Conservation (phyloP, 2,113 vertebrate genomes). For the Oryzias melastigma region DNA sequence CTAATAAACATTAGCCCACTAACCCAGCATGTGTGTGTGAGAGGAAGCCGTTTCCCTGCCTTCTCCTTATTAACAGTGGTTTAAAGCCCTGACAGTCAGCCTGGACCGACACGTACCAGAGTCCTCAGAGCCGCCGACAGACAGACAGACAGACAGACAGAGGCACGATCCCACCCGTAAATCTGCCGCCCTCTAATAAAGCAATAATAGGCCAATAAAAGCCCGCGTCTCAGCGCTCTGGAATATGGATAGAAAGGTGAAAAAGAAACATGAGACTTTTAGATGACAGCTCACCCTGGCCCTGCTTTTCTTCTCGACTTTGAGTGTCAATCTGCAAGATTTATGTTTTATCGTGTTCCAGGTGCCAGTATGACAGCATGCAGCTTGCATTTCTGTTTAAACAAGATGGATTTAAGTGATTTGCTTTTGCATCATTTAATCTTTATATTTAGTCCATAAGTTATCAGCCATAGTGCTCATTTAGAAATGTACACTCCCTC, state of each 20-base stretch:
- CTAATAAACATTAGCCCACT: slow-evolving; percentile 56
- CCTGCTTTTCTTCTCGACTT: slow-evolving; percentile 15
- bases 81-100: slow-evolving; percentile 46
- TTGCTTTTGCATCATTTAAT: slow-evolving; percentile 2
- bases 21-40: slow-evolving; percentile 34
- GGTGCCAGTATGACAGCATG: background rate
- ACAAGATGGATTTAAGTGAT: slow-evolving; percentile 27
- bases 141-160: too few species aligned
- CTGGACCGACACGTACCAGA: slow-evolving; percentile 40
- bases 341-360: slow-evolving; percentile 18
- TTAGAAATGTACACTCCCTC: too few species aligned
- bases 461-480: background rate
- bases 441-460: slow-evolving; percentile 18
- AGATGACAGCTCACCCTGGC: slow-evolving; percentile 35
- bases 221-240: slow-evolving; percentile 52
- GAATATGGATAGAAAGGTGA: slow-evolving; percentile 60
- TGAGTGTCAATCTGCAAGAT: slow-evolving; percentile 36
- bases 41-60: slow-evolving; percentile 3
- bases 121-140: slow-evolving; percentile 41
- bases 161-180: slow-evolving; percentile 51
- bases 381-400: slow-evolving; percentile 6
- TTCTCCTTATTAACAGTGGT: slow-evolving; percentile 32
- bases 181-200: slow-evolving; percentile 68
- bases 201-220: slow-evolving; percentile 68
- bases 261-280: slow-evolving; percentile 48